A percentile compares a stretch with the other conserved stretches of the same genome.
These are phyloP conservation scores for Lasioglossum calceatum DNA, from an alignment of 2,888 invertebrate genomes.

Conservation along the genomic window DNA sequence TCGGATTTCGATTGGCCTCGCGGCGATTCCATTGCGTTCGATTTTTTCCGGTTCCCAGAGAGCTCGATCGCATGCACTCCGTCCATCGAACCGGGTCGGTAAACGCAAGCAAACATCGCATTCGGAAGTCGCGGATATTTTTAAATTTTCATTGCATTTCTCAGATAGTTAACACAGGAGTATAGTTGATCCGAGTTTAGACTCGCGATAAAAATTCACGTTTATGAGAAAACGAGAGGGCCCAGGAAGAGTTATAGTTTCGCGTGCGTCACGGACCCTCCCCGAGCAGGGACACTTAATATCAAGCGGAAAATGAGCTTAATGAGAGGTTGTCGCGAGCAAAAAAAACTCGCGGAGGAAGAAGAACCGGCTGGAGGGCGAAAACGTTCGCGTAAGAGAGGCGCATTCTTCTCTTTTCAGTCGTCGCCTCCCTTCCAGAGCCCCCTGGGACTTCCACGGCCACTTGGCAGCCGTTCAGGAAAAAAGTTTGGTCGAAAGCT, in stretches of 20 bases:
- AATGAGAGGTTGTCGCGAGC: slow-evolving; percentile 74
- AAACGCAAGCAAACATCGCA: background rate
- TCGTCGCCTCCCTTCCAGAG: slow-evolving; percentile 41
- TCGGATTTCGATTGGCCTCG: background rate
- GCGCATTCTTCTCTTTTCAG: slow-evolving; percentile 63
- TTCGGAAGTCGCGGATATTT: too few relatives aligned
- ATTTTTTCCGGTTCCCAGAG: background rate
- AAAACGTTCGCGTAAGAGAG: slow-evolving; percentile 72
- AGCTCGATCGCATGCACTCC: background rate
- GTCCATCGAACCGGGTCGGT: background rate
- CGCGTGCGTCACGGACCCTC: too few relatives aligned
- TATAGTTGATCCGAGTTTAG: background rate
- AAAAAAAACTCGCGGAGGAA: slow-evolving; percentile 63
- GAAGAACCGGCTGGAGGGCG: slow-evolving; percentile 71
- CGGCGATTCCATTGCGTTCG: background rate
- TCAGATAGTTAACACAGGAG: background rate
- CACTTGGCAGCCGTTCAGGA: slow-evolving; percentile 79
- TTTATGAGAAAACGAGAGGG: background rate
- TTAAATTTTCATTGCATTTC: background rate
- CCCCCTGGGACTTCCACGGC: slow-evolving; percentile 66
- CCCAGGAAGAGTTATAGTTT: slow-evolving; percentile 23
- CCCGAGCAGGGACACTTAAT: slow-evolving; percentile 72
- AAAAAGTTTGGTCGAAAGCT: slow-evolving; percentile 78
- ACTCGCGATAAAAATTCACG: background rate
- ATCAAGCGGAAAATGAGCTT: slow-evolving; percentile 79